Evolutionary conservation across 2,888 invertebrate genomes (phyloP).

Genomic region (Acanthacorydalis orientalis): DNA sequence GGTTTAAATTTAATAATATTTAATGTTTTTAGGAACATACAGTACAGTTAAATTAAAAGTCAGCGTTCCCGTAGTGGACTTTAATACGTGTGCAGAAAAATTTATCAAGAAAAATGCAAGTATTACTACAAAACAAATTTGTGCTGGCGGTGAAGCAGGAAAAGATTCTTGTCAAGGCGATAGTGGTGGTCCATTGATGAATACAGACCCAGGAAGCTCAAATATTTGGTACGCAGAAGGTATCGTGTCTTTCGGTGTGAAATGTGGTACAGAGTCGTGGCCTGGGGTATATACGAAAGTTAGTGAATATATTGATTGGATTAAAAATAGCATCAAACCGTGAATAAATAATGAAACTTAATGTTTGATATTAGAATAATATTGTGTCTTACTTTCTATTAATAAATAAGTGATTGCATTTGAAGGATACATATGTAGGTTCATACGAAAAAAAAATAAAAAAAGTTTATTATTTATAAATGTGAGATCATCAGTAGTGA

Average conservation of each 20-base stretch:
- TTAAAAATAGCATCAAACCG: background rate
- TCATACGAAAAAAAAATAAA: too few species aligned
- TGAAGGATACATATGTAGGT: too few species aligned
- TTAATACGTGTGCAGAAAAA: background rate
- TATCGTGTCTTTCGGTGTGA: slow-evolving; percentile 44
- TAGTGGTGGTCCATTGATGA: slow-evolving; percentile 59
- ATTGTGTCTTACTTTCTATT: too few species aligned
- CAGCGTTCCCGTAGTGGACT: background rate
- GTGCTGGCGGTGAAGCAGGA: slow-evolving; percentile 49
- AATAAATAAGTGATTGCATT: too few species aligned
- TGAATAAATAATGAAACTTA: too few species aligned
- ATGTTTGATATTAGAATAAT: too few species aligned
- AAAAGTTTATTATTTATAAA: too few species aligned
- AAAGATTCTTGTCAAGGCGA: slow-evolving; percentile 61
- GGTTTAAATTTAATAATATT: too few species aligned
- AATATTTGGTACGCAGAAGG: slow-evolving; percentile 39
- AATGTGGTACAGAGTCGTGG: slow-evolving; percentile 18
- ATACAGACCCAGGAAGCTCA: slow-evolving; percentile 19
- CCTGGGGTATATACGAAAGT: slow-evolving; percentile 21
- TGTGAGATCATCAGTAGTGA: too few species aligned
- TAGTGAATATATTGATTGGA: slow-evolving; percentile 8
- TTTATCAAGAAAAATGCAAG: slow-evolving; percentile 19
- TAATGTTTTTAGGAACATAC: background rate
- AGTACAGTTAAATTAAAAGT: background rate
- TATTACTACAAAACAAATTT: slow-evolving; percentile 39